phyloP scores from a whole-genome alignment of 2,888 invertebrate species.

The Diarsia dahlii region DNA sequence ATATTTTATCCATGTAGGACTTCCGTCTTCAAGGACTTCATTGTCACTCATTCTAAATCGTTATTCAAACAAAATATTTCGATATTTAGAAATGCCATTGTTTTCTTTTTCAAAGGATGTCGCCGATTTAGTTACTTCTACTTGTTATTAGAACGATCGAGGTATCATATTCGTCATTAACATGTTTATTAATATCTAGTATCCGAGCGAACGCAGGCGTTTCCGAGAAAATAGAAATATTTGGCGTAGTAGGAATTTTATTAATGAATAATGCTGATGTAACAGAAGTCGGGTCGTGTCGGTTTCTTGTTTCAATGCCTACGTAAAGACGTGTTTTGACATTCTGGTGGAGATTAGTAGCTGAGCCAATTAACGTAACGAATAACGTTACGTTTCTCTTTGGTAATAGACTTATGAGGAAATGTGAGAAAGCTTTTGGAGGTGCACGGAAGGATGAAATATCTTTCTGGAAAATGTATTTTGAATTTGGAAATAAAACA shows the following conservation, averaged over 20 bases:
- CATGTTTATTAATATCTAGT: constrained; percentile 53
- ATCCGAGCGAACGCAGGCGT: constrained; percentile 41
- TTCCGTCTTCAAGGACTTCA: too few species aligned
- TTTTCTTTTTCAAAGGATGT: constrained; percentile 55
- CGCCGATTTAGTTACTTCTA: constrained; percentile 45
- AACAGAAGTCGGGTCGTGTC: constrained; percentile 33
- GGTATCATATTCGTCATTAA: constrained; percentile 59
- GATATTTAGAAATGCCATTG: constrained; percentile 22
- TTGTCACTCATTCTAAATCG: not conserved
- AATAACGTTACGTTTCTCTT: constrained; percentile 28
- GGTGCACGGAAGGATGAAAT: not conserved
- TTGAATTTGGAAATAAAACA: not conserved
- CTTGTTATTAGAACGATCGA: constrained; percentile 46
- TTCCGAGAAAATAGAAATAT: constrained; percentile 63
- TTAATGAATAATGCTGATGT: constrained; percentile 60
- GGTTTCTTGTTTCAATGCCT: constrained; percentile 56
- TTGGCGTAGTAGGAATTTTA: constrained; percentile 49
- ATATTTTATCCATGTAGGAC: too few species aligned
- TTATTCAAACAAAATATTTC: not conserved
- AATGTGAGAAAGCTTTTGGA: not conserved
- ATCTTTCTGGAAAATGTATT: not conserved
- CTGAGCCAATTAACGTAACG: constrained; percentile 55
- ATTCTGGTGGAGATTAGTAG: constrained; percentile 52
- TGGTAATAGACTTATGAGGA: constrained; percentile 9
- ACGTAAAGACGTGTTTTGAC: constrained; percentile 39